These are phyloP conservation scores for Oopsacas minuta DNA, from an alignment of 37 sponge, comb jelly and placozoan genomes.

Conservation along the genomic window DNA sequence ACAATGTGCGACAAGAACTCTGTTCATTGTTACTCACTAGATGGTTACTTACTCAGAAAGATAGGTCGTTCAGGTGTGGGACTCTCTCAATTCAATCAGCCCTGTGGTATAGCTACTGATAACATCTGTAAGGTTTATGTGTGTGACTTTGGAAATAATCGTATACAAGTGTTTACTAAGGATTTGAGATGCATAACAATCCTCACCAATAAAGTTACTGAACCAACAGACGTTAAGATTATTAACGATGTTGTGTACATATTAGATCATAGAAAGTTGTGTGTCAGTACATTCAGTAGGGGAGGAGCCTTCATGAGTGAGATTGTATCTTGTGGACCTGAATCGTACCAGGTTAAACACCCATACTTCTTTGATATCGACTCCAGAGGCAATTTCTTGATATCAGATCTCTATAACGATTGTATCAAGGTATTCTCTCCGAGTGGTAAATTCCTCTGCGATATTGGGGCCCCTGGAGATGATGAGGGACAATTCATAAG, in stretches of 20 bases:
- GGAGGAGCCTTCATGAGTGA: not conserved
- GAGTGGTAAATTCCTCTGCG: not conserved
- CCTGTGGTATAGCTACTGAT: not conserved
- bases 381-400: not conserved
- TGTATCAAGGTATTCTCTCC: not conserved
- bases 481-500: not conserved
- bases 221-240: not conserved
- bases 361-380: conserved; percentile 11
- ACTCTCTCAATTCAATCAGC: not conserved
- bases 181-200: not conserved
- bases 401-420: not conserved
- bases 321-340: not conserved
- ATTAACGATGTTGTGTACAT: not conserved
- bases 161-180: not conserved
- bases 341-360: not conserved
- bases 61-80: not conserved
- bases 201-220: not conserved
- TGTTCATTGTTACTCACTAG: not conserved
- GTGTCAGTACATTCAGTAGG: not conserved
- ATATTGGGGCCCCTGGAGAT: not conserved
- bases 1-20: not conserved
- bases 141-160: conserved; percentile 17
- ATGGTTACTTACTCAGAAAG: not conserved
- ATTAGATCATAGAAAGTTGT: not conserved
- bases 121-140: not conserved